phyloP scores from a whole-genome alignment of 2,113 vertebrate species.

The Lonchura striata region DNA sequence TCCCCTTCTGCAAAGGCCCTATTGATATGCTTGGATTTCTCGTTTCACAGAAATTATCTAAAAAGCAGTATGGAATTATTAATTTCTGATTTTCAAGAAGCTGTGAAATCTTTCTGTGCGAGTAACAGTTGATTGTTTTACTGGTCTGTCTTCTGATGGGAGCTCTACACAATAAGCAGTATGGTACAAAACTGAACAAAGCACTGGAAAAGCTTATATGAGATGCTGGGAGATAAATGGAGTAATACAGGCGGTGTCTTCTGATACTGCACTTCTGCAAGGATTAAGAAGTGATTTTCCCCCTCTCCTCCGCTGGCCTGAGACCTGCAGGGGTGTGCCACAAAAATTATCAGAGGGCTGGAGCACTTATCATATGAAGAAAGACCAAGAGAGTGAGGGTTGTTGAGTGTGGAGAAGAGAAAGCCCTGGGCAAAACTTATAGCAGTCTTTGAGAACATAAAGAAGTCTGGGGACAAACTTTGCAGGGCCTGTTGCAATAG shows the following conservation, averaged over 20 bases:
- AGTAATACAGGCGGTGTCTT: neutral
- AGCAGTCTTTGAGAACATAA: neutral
- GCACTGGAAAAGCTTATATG: neutral
- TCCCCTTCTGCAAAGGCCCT: neutral
- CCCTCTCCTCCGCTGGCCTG: neutral
- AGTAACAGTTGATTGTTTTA: neutral
- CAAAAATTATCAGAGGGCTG: neutral
- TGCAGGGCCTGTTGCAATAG: neutral
- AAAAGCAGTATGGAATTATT: neutral
- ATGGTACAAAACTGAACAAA: neutral
- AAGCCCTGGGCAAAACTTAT: neutral
- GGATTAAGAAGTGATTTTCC: neutral
- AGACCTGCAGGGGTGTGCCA: neutral
- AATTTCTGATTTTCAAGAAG: neutral
- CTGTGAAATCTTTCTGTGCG: neutral
- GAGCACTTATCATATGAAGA: neutral
- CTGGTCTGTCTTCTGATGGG: neutral
- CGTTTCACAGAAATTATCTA: neutral
- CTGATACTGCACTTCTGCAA: neutral
- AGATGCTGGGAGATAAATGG: neutral
- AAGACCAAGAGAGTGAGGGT: neutral
- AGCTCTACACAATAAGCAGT: neutral
- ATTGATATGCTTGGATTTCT: neutral
- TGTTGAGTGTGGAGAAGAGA: neutral
- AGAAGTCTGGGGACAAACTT: neutral